Evolutionary conservation across 2,888 invertebrate genomes (phyloP).

Genomic region (Sesamia inferens): DNA sequence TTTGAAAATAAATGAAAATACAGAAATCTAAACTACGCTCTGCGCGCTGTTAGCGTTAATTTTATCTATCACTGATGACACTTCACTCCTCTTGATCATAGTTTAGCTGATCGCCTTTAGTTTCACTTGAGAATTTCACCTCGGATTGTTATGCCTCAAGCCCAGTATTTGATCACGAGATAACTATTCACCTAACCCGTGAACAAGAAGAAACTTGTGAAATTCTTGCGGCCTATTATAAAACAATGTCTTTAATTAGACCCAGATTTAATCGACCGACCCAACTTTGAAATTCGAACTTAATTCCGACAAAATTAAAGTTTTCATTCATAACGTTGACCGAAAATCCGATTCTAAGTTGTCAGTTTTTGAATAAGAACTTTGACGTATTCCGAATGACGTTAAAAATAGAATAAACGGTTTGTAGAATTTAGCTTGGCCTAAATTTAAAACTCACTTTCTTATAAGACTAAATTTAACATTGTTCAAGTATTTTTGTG

Average conservation of each 20-base stretch:
- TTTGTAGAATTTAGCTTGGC: background rate
- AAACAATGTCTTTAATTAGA: background rate
- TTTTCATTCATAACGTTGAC: too few species aligned
- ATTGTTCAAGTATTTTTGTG: constrained; percentile 11
- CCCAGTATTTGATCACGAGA: background rate
- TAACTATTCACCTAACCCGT: background rate
- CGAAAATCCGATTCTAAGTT: background rate
- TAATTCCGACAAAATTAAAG: background rate
- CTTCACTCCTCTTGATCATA: background rate
- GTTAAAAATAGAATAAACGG: background rate
- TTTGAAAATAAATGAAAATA: background rate
- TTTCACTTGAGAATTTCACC: background rate
- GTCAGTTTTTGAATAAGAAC: background rate
- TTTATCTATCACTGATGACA: background rate
- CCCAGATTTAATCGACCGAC: background rate
- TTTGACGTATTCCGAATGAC: background rate
- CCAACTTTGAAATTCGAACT: background rate
- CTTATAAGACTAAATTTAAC: background rate
- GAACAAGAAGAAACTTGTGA: background rate
- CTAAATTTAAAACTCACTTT: background rate
- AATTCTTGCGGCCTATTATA: background rate
- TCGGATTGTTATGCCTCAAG: background rate
- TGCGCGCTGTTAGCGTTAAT: too few species aligned
- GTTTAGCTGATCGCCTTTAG: background rate
- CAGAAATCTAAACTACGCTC: too few species aligned